A percentile compares a stretch with the other conserved stretches of the same genome.
Conservation (phyloP, 2,888 invertebrate species). For the Oxycera nigricornis region DNA sequence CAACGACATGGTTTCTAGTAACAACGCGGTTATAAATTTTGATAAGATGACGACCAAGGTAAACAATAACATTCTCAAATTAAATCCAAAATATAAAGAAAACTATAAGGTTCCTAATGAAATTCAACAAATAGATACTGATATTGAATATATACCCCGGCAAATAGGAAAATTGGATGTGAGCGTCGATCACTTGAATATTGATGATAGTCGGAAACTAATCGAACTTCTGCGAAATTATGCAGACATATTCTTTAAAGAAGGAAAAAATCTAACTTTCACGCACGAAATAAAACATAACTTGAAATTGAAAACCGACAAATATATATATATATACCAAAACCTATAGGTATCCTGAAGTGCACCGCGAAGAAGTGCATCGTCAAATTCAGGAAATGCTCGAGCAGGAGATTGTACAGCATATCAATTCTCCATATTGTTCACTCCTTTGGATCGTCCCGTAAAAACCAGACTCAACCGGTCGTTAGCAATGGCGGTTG, state of each 20-base stretch:
- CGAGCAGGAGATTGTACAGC: conserved; percentile 38
- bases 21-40: neutral
- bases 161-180: no score
- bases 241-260: neutral
- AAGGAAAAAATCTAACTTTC: neutral
- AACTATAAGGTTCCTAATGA: neutral
- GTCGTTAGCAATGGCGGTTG: conserved; percentile 9
- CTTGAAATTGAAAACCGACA: neutral
- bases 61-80: neutral
- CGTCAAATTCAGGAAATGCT: conserved; percentile 52
- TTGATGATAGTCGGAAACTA: no score
- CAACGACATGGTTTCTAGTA: neutral
- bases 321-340: conserved; percentile 38
- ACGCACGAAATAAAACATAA: neutral
- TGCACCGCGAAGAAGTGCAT: conserved; percentile 40
- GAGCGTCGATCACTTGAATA: no score
- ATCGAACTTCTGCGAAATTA: neutral
- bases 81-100: no score
- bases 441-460: neutral
- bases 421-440: conserved; percentile 40
- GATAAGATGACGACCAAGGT: neutral
- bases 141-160: neutral
- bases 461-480: neutral
- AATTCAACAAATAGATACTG: neutral
- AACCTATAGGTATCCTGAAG: conserved; percentile 43